Evolutionary conservation across 2,113 vertebrate genomes (phyloP).

Genomic region (Eulemur rufifrons): DNA sequence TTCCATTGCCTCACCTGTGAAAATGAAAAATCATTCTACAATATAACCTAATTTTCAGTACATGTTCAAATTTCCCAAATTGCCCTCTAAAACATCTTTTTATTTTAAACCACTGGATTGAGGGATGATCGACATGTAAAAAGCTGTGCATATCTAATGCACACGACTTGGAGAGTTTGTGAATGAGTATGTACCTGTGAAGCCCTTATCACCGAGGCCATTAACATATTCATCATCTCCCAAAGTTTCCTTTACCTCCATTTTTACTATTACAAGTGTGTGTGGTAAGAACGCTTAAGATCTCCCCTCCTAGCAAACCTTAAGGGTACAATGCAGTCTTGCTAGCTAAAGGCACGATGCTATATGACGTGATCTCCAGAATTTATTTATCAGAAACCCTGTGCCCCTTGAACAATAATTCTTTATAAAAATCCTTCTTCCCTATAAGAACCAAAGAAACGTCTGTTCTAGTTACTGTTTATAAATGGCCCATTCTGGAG

Average conservation of each 20-base stretch:
- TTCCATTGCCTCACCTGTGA: not conserved
- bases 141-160: too few species aligned
- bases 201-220: not conserved
- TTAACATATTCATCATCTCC: not conserved
- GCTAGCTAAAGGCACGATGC: too few species aligned
- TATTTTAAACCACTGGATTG: not conserved
- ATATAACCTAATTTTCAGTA: not conserved
- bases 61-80: not conserved
- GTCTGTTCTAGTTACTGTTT: not conserved
- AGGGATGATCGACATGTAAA: not conserved
- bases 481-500: not conserved
- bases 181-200: too few species aligned
- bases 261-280: too few species aligned
- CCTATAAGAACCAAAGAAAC: not conserved
- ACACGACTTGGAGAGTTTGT: too few species aligned
- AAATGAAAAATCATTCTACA: not conserved
- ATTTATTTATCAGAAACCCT: not conserved
- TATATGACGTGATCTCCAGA: not conserved
- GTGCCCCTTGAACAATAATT: not conserved
- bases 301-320: not conserved
- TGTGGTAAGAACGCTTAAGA: not conserved
- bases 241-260: not conserved
- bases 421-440: not conserved
- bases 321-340: too few species aligned
- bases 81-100: not conserved